phyloP scores from a whole-genome alignment of 2,888 invertebrate species.

The Anaspis maculata region DNA sequence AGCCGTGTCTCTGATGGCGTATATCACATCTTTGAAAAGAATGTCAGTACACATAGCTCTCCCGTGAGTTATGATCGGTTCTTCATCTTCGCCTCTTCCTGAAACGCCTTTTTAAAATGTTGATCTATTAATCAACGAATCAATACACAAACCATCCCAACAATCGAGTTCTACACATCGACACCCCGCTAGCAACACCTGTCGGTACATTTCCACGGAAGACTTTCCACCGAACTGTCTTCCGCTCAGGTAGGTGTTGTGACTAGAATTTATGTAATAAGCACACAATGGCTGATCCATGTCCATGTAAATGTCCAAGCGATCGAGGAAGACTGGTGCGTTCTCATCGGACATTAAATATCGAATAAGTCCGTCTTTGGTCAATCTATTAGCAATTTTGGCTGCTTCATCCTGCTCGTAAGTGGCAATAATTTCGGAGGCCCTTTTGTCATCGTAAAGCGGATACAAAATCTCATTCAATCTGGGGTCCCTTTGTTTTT shows the following conservation, averaged over 20 bases:
- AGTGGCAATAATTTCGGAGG: conserved; percentile 83
- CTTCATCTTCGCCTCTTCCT: conserved; percentile 91
- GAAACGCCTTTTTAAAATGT: too few relatives aligned
- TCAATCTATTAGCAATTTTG: conserved; percentile 63
- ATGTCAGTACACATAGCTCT: conserved; percentile 99
- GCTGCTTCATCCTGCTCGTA: conserved; percentile 83
- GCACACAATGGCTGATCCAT: conserved; percentile 98
- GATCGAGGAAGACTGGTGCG: conserved; percentile 96
- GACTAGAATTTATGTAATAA: conserved; percentile 98
- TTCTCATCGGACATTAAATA: conserved; percentile 99
- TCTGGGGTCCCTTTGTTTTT: conserved; percentile 95
- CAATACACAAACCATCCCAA: conserved; percentile 68
- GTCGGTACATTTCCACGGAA: conserved; percentile 98
- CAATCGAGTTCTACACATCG: conserved; percentile 97
- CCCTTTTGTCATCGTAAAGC: conserved; percentile 89
- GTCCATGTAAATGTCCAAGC: conserved; percentile 95
- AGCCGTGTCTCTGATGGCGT: conserved; percentile 94
- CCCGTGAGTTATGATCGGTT: conserved; percentile 98
- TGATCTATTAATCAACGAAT: too few relatives aligned
- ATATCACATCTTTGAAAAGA: conserved; percentile 94
- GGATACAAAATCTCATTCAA: conserved; percentile 98
- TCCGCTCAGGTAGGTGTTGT: conserved; percentile 90
- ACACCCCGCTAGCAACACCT: conserved; percentile 94
- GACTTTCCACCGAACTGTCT: conserved; percentile 97
- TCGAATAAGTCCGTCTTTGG: conserved; percentile 93